Base-by-base conservation (phyloP, 2,888 invertebrate species). In the Brachylomia viminalis region DNA sequence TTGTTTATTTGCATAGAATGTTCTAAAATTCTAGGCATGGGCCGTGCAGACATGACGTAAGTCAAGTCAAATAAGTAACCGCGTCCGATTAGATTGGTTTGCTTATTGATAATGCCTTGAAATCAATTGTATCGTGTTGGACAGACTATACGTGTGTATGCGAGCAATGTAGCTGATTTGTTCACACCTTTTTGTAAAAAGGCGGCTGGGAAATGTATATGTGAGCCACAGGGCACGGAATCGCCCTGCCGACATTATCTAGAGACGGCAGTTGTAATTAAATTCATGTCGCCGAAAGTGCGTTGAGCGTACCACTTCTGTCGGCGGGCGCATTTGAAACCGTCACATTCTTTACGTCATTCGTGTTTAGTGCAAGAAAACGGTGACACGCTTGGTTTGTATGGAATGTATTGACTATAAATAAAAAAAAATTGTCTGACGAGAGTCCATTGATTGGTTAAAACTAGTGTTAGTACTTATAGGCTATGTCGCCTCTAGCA, bases 41-140 rank as follows among this genome's bases (percentile, higher is more conserved):
- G 54, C 52, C 47, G n/a, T 49, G 54, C 52, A 45, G n/a, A 38
- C 33, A 17, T 72, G 38, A 62, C 47, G 45, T 47, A 42, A 15
- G 2, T n/a, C 52, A 20, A 54, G 47, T n/a, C 23, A 27, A 70
- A 58, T 72, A 61, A 62, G 62, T 52, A 38, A 69, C 64, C 59
- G 52, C 47, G 59, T 38, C 42, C 20, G 65, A 75, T 75, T 74
- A 54, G 54, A 58, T 73, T 72, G 72, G 38, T 78, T 80, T 27
- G 54, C 54, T 80, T 54, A 65, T 74, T 79, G 52, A 38, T 65
- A 65, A 80, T 66, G 54, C 75, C 82, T 79, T 81, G 75, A 81
- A 81, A 79, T 69, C 68, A 80, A 79, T 79, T 81, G 75, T 81
- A 54, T 42, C 54, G 49, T 81, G 23, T 65, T 58, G 15, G 64